Evolutionary conservation across 2,888 invertebrate species (phyloP), one percentile per base, ranked within the genome.

Genomic region (Panzeria rudis): DNA sequence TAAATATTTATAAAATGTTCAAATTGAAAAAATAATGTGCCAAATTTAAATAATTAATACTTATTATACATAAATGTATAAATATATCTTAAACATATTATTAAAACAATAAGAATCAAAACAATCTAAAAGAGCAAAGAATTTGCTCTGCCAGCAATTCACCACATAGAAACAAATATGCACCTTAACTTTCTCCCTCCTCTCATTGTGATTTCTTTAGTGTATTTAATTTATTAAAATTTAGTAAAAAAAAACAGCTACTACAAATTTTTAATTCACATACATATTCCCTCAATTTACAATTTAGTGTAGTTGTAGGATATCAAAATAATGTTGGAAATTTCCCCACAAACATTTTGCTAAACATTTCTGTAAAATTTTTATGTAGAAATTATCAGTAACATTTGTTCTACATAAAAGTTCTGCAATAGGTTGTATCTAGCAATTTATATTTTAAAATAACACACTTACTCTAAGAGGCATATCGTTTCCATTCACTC

Each of bases 21-120:
- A 85, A 85, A 85, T 82, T 82, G 29, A 47, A 81, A 80, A 2
- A 81, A 82, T 85, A 78, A 82, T 85, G 85, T 85, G 85, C 85
- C 85, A 85, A 85, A 85, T 85, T 85, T 82, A 82, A 78, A 72
- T 20, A 71, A 80, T 69, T 11, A 50, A 71, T 64, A 62, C 23
- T 32, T 61, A 79, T 7, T 29, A 41, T 54, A 71, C 54, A 66
- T 35, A 62, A 64, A 47, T 47, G 23, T 23, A 52, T 41, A 64
- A n/a, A 32, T 29, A 35, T 52, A 62, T 41, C 35, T 69, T 41
- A 69, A 61, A 79, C 17, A 62, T 41, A 44, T 50, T 50, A 50
- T 29, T 38, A 50, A 23, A 32, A 35, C 8, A 38, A 38, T 13
- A 38, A 11, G 25, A n/a, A 71, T 35, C 20, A 29, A 41, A 38